Conservation (phyloP, 1,140 invertebrate species). For the Drosophila miranda region DNA sequence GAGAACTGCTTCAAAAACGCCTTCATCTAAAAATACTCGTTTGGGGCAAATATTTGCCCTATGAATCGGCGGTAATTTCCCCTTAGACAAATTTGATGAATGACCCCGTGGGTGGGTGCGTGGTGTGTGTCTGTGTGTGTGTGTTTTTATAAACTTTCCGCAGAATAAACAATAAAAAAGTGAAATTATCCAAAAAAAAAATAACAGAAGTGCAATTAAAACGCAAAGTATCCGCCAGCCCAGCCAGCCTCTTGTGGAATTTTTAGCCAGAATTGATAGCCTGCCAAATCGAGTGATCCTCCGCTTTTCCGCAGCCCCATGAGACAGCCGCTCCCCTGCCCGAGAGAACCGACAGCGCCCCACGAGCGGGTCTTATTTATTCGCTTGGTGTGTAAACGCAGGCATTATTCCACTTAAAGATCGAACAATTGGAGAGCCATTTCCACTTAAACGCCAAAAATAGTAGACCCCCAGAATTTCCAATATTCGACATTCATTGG, state of each 20-base stretch:
- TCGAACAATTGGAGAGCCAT: conserved; percentile 17
- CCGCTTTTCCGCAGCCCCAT: no score
- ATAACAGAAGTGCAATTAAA: conserved; percentile 56
- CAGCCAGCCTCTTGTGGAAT: not conserved
- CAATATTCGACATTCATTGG: conserved; percentile 29
- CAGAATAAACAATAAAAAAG: conserved; percentile 4
- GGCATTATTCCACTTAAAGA: conserved; percentile 56
- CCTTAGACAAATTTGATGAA: conserved; percentile 33
- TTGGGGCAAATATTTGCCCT: conserved; percentile 14
- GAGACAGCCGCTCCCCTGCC: no score
- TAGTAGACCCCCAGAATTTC: conserved; percentile 23
- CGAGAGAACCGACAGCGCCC: not conserved
- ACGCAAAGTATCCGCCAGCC: conserved; percentile 43
- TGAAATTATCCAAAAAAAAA: conserved; percentile 30
- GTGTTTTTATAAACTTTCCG: conserved; percentile 65
- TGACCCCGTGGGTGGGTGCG: conserved; percentile 5
- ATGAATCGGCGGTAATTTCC: conserved; percentile 57
- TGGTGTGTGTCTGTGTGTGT: conserved; percentile 27
- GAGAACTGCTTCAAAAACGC: conserved; percentile 48
- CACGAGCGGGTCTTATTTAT: conserved; percentile 37
- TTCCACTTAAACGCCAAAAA: conserved; percentile 62
- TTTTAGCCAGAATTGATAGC: conserved; percentile 50
- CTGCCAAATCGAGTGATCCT: conserved; percentile 8
- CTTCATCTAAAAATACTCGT: conserved; percentile 21
- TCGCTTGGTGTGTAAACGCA: conserved; percentile 44